Evolutionary conservation across 2,888 invertebrate species (phyloP).

Genomic region (Glyphotaelius pellucidus): DNA sequence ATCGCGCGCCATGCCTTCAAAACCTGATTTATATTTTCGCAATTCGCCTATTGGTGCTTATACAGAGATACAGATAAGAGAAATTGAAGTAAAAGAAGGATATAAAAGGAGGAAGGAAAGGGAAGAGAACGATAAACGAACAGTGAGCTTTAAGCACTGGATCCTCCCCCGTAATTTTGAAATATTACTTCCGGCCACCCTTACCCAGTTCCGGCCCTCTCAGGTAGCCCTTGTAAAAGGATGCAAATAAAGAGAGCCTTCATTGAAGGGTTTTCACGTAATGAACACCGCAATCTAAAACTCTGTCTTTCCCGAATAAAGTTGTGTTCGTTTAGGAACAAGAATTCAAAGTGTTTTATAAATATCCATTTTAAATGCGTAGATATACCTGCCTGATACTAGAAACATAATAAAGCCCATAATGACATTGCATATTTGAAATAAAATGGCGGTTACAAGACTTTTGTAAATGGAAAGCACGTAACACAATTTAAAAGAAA

Average conservation of each 20-base stretch:
- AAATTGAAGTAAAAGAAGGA: no score
- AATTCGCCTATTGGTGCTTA: no score
- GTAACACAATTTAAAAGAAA: neutral
- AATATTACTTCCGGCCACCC: conserved; percentile 42
- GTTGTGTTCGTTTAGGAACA: neutral
- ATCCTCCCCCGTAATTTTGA: conserved; percentile 7
- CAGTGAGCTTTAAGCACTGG: neutral
- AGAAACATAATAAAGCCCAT: neutral
- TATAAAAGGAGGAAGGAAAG: neutral
- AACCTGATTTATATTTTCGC: no score
- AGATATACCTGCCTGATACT: neutral
- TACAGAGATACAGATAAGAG: no score
- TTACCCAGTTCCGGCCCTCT: conserved; percentile 30
- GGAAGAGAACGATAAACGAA: neutral
- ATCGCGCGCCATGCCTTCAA: neutral
- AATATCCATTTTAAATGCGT: neutral
- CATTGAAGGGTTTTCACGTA: conserved; percentile 14
- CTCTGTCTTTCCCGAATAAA: neutral
- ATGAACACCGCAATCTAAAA: conserved; percentile 24
- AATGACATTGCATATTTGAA: neutral
- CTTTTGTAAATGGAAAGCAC: neutral
- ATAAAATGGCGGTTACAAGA: neutral
- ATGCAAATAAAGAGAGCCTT: conserved; percentile 40
- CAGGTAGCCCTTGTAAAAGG: conserved; percentile 12
- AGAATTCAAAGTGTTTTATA: neutral